Evolutionary conservation across 1,140 invertebrate genomes (phyloP), one percentile per base, ranked within the genome.

Genomic region (Reticulitermes speratus): DNA sequence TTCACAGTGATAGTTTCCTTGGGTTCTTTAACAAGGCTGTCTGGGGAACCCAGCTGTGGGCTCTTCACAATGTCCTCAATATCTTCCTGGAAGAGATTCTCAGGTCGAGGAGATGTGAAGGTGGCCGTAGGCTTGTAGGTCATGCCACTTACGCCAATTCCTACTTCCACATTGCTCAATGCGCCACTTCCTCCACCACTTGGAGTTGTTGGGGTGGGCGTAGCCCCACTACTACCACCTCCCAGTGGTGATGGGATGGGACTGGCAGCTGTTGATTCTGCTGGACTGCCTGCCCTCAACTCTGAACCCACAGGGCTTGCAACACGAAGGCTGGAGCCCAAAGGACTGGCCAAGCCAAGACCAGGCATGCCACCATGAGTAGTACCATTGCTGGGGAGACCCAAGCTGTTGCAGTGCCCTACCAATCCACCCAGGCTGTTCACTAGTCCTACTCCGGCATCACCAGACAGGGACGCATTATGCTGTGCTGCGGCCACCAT

Each of bases 401-500:
- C 65, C 25, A 90, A 88, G 84, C 89, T 88, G 59, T 90, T 91
- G 84, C 91, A 91, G 86, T 91, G 90, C 21, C 89, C 89, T 45
- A 44, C 87, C 25, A 86, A 38, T 88, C 90, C 48, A 90, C 90
- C 89, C 55, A 90, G 87, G 7, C 69, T 82, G 38, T 85, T 55
- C 87, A 91, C 90, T 87, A 91, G 88, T 88, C 89, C 90, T 55
- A 91, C 91, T 86, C 90, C 89, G 82, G 90, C 90, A 88, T 91
- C 91, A 25, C 90, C 91, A 44, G 89, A 89, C 86, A 90, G 90
- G 86, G 93, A 92, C 84, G 92, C 92, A 69, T 93, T 93, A 75
- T 93, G 93, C 48, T 93, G 94, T 32, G 94, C 94, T 16, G 94
- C 94, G 23, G 89, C 84, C 48, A 94, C 94, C 94, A 95, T 94